phyloP scores from a whole-genome alignment of 2,888 invertebrate genomes.

The Sarcophaga carnaria region DNA sequence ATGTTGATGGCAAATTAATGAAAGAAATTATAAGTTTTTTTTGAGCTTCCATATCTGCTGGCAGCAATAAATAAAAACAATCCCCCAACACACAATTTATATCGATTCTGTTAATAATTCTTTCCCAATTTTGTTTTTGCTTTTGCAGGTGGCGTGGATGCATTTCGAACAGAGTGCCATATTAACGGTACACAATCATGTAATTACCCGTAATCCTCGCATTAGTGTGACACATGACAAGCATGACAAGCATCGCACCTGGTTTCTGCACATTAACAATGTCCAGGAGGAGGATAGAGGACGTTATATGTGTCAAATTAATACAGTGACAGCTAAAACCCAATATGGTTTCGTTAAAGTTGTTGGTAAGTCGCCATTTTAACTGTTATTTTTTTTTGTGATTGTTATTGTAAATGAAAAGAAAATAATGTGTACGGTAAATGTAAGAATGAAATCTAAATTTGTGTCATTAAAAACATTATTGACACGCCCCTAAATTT shows the following conservation, averaged over 20 bases:
- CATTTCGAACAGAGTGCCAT: constrained; percentile 97
- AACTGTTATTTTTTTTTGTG: neutral
- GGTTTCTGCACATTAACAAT: constrained; percentile 95
- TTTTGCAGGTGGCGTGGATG: constrained; percentile 95
- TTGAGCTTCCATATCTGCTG: neutral
- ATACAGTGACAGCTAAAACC: constrained; percentile 95
- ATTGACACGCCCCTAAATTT: too few relatives aligned
- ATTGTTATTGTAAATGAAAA: neutral
- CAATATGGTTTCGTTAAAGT: constrained; percentile 96
- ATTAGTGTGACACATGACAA: constrained; percentile 96
- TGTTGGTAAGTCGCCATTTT: constrained; percentile 86
- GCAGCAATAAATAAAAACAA: too few relatives aligned
- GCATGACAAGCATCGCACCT: constrained; percentile 90
- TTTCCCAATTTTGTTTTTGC: constrained; percentile 53
- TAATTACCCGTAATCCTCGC: constrained; percentile 95
- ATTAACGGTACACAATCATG: constrained; percentile 95
- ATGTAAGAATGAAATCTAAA: too few relatives aligned
- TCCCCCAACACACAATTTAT: neutral
- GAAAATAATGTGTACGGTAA: too few relatives aligned
- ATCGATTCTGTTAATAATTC: too few relatives aligned
- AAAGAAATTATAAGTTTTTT: constrained; percentile 47
- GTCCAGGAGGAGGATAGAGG: constrained; percentile 96
- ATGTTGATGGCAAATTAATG: constrained; percentile 46
- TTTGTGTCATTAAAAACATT: too few relatives aligned
- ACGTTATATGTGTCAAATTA: constrained; percentile 96